phyloP scores from a whole-genome alignment of 2,888 invertebrate species.

The Chrysodeixis includens region DNA sequence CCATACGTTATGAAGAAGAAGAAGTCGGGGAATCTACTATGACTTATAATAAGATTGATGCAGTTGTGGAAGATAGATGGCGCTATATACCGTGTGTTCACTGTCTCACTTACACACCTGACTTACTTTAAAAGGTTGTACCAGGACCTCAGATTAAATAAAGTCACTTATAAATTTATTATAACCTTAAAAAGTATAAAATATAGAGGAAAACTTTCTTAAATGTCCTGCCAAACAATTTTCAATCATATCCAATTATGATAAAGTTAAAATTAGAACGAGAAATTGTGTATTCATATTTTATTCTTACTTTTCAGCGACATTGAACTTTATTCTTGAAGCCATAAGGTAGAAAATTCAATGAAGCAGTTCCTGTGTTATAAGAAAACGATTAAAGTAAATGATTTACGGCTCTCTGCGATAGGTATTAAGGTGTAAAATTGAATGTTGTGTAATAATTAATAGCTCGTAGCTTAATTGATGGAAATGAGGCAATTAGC shows the following conservation, averaged over 20 bases:
- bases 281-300: neutral
- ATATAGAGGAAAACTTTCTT: neutral
- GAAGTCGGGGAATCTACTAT: too few species aligned
- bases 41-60: too few species aligned
- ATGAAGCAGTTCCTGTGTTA: neutral
- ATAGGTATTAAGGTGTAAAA: neutral
- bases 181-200: too few species aligned
- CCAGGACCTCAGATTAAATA: too few species aligned
- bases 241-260: neutral
- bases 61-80: too few species aligned
- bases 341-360: conserved; percentile 10
- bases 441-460: conserved; percentile 6
- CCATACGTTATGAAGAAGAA: too few species aligned
- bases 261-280: neutral
- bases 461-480: neutral
- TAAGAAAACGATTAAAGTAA: neutral
- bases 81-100: too few species aligned
- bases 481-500: conserved; percentile 2
- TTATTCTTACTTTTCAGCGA: neutral
- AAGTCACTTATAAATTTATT: too few species aligned
- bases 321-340: neutral
- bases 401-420: neutral
- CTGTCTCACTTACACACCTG: too few species aligned
- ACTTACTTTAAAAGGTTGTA: neutral
- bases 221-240: neutral